phyloP scores from a whole-genome alignment of 2,113 vertebrate species.

The Pangasianodon hypophthalmus region DNA sequence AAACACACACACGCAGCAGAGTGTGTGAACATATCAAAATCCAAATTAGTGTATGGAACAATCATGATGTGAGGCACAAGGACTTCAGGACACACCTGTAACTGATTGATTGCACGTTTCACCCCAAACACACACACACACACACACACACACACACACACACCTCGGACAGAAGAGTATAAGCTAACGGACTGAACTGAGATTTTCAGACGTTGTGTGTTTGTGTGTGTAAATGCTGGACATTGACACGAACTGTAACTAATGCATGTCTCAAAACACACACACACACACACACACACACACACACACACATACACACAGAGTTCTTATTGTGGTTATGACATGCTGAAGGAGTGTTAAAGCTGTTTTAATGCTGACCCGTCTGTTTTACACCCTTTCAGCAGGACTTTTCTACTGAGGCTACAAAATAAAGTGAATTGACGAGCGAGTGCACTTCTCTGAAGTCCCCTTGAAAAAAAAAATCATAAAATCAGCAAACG shows the following conservation, averaged over 20 bases:
- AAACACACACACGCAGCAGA: neutral
- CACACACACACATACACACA: neutral
- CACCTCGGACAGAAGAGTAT: neutral
- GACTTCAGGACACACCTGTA: neutral
- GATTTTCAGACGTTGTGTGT: neutral
- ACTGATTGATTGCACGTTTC: neutral
- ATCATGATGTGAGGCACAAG: neutral
- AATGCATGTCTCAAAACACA: neutral
- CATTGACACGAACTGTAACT: neutral
- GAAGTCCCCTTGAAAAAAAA: neutral
- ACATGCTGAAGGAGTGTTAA: neutral
- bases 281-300: neutral
- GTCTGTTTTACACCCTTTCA: neutral
- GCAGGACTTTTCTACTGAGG: neutral
- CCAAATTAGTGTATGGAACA: neutral
- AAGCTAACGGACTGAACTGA: neutral
- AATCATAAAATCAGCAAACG: neutral
- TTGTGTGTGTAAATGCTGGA: neutral
- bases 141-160: conserved; percentile 53
- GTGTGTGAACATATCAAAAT: neutral
- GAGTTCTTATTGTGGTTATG: neutral
- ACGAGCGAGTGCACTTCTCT: neutral
- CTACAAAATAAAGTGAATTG: conserved; percentile 11
- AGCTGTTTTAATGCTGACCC: neutral
- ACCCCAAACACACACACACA: conserved; percentile 41